Evolutionary conservation across 2,113 vertebrate species (phyloP), one percentile per base, ranked within the genome.

Genomic region (Isichthys henryi): DNA sequence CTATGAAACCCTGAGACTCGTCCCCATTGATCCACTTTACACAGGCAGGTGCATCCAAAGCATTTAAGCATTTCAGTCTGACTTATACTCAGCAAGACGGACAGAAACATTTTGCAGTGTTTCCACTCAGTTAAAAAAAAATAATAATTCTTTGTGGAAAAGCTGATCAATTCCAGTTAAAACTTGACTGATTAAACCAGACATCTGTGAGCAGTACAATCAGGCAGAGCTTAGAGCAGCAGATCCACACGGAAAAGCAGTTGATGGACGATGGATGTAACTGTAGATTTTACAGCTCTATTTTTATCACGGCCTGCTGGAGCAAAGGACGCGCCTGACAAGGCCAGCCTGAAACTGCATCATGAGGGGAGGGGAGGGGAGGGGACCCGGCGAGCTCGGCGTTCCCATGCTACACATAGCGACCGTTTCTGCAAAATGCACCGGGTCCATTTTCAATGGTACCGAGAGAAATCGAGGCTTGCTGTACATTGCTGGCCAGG

Each of bases 371-470:
- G 39, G 39, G 27, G 39, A 39, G 39, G 39, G 39, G 11, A 82
- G 52, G 45, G 13, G 46, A 15, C 5, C 56, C 8, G 15, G 50
- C 15, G 21, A 66, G 58, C 86, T 19, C 17, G 50, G 91, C 92
- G 90, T 90, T 89, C 87, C 86, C 92, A 92, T 92, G 86, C 92
- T 90, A 92, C n/a, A 90, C 91, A 94, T 93, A 88, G 88, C 88
- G 83, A 58, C 90, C 88, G 91, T 93, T 92, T 92, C 88, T 93
- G 84, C 11, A n/a, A 88, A 88, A 89, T 89, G 31, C 91, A 85
- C 31, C 70, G 17, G 23, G 13, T 35, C 46, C 21, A 35, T 27
- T 48, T 53, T 21, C 31, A 43, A 5, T 31, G 23, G 84, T 6
- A 86, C n/a, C 85, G 10, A 23, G 52, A 31, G 17, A 43, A 21